Conservation (phyloP, 2,113 vertebrate genomes). For the Zapus hudsonius region DNA sequence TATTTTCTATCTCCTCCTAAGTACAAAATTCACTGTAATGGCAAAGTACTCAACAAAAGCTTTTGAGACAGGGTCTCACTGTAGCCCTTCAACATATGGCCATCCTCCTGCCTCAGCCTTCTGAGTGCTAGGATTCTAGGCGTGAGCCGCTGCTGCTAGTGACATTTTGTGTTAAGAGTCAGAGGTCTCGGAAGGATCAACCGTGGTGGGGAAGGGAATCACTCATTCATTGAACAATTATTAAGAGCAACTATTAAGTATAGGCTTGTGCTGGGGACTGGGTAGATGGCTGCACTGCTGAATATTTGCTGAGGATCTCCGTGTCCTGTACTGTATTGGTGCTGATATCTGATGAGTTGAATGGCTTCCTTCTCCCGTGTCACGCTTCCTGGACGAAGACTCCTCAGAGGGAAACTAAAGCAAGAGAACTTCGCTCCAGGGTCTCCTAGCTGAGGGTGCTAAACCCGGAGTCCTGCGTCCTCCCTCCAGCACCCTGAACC, state of each 20-base stretch:
- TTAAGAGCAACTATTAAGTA: not conserved
- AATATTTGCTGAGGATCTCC: constrained; percentile 16
- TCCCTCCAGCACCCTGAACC: not conserved
- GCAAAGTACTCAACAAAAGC: not conserved
- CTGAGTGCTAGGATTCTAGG: not conserved
- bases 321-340: not conserved
- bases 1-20: not conserved
- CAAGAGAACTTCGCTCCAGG: not conserved
- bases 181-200: constrained; percentile 14
- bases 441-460: not conserved
- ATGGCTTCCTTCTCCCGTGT: not conserved
- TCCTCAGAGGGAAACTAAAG: not conserved
- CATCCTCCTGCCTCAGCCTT: not conserved
- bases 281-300: not conserved
- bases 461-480: not conserved
- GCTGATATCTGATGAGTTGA: not conserved
- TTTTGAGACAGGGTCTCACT: not conserved
- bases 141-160: not conserved
- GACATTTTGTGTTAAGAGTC: not conserved
- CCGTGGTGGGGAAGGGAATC: not conserved
- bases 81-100: not conserved
- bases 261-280: not conserved
- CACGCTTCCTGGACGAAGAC: not conserved
- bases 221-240: not conserved
- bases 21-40: not conserved